Evolutionary conservation across 2,888 invertebrate genomes (phyloP).

Genomic region (Leucoptera coffeella): DNA sequence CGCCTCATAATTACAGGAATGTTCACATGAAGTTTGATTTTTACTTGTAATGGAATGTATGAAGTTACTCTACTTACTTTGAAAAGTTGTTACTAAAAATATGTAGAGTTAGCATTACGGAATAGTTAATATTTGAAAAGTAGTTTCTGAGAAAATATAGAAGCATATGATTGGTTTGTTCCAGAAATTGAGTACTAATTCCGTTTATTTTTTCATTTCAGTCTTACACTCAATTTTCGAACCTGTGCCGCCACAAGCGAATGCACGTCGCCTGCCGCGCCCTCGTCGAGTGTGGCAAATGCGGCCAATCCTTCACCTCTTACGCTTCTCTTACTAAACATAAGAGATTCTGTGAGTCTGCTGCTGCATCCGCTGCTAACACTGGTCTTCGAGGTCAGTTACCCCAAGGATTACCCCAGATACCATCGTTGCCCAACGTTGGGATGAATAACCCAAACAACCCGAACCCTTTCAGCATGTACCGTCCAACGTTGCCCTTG

Average conservation of each 20-base stretch:
- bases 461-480: constrained; percentile 64
- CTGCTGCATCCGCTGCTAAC: constrained; percentile 50
- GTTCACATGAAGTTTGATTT: too few relatives aligned
- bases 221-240: constrained; percentile 99
- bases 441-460: constrained; percentile 34
- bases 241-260: constrained; percentile 97
- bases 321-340: constrained; percentile 91
- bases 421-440: constrained; percentile 32
- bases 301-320: constrained; percentile 88
- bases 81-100: too few relatives aligned
- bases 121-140: too few relatives aligned
- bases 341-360: constrained; percentile 92
- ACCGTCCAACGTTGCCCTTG: constrained; percentile 59
- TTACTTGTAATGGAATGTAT: too few relatives aligned
- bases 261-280: constrained; percentile 96
- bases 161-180: too few relatives aligned
- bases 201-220: too few relatives aligned
- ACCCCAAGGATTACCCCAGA: constrained; percentile 31
- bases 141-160: too few relatives aligned
- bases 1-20: too few relatives aligned
- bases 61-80: too few relatives aligned
- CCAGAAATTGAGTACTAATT: too few relatives aligned
- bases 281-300: constrained; percentile 91
- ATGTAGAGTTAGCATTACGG: too few relatives aligned
- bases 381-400: constrained; percentile 39